phyloP scores from a whole-genome alignment of 1,140 invertebrate species.

The Pachypeltis micranthus region DNA sequence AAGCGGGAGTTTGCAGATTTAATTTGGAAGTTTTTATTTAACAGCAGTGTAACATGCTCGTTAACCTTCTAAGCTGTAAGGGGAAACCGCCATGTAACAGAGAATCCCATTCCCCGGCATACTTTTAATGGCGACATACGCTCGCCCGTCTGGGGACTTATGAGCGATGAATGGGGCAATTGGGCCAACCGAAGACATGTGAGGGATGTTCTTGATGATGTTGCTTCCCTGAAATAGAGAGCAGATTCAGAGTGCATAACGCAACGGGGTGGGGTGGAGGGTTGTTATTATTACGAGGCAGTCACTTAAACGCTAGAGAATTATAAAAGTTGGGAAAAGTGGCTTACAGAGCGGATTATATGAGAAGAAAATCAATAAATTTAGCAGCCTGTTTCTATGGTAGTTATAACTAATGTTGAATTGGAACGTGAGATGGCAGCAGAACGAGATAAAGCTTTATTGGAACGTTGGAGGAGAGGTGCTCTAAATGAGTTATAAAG shows the following conservation, averaged over 20 bases:
- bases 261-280: no score
- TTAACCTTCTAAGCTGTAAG: conserved; percentile 26
- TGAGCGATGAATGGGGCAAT: conserved; percentile 37
- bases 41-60: neutral
- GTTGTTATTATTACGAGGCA: no score
- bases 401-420: no score
- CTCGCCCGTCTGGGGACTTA: conserved; percentile 38
- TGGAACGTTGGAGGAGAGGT: no score
- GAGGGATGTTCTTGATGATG: conserved; percentile 25
- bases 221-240: conserved; percentile 23
- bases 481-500: no score
- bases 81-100: conserved; percentile 41
- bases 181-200: conserved; percentile 36
- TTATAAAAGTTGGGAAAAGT: neutral
- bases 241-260: neutral
- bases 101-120: conserved; percentile 38
- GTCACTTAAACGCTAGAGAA: neutral
- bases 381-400: no score
- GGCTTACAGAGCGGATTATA: no score
- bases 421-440: no score
- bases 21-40: neutral
- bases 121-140: conserved; percentile 38
- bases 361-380: no score
- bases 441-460: no score
- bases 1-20: neutral